Conservation (phyloP, 2,888 invertebrate species). For the Lissonota sp. region DNA sequence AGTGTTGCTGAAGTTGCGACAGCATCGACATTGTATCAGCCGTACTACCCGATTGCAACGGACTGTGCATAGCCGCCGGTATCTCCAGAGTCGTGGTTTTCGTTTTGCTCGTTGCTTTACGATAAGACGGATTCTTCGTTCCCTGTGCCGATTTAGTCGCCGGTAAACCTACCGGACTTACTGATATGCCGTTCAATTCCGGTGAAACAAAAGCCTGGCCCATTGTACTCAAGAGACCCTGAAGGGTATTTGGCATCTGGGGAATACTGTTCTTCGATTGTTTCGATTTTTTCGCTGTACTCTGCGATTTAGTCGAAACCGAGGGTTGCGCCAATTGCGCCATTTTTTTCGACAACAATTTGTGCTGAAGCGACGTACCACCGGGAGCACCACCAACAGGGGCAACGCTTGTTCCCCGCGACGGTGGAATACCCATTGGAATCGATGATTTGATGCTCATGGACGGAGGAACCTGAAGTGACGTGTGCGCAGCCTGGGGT, state of each 20-base stretch:
- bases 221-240: slow-evolving; percentile 70
- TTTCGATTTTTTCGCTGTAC: slow-evolving; percentile 72
- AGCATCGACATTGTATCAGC: slow-evolving; percentile 76
- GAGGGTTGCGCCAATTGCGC: slow-evolving; percentile 70
- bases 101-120: slow-evolving; percentile 63
- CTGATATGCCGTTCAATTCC: slow-evolving; percentile 77
- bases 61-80: slow-evolving; percentile 60
- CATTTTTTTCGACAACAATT: slow-evolving; percentile 79
- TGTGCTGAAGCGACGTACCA: slow-evolving; percentile 79
- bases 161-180: slow-evolving; percentile 72
- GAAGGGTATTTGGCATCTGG: slow-evolving; percentile 67
- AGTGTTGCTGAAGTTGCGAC: slow-evolving; percentile 80
- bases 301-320: slow-evolving; percentile 19
- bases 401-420: slow-evolving; percentile 36
- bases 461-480: slow-evolving; percentile 64
- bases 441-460: slow-evolving; percentile 71
- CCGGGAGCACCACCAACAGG: slow-evolving; percentile 9
- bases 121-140: slow-evolving; percentile 62
- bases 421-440: slow-evolving; percentile 69
- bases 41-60: slow-evolving; percentile 66
- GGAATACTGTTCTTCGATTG: slow-evolving; percentile 64
- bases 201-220: slow-evolving; percentile 69
- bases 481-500: slow-evolving; percentile 71
- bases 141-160: slow-evolving; percentile 63
- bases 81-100: slow-evolving; percentile 63